Conservation (phyloP, 2,113 vertebrate species). For the Chaetura pelagica region DNA sequence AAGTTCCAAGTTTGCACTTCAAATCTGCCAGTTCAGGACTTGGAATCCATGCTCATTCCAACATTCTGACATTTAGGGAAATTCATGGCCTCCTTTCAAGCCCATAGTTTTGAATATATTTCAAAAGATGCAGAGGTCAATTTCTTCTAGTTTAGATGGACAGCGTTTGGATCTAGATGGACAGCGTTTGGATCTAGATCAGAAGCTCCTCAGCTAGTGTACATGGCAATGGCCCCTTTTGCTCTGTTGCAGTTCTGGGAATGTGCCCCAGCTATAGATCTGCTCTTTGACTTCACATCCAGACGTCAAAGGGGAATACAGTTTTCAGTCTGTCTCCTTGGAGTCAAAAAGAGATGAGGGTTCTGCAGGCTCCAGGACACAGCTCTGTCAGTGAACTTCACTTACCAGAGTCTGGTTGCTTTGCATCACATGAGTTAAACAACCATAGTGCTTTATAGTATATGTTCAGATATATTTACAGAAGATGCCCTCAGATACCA, state of each 20-base stretch:
- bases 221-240: not conserved
- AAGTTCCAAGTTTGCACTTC: not conserved
- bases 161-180: not conserved
- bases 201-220: not conserved
- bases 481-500: not conserved
- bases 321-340: not conserved
- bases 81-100: not conserved
- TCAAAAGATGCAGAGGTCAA: not conserved
- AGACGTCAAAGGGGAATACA: not conserved
- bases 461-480: not conserved
- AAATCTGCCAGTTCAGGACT: not conserved
- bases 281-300: not conserved
- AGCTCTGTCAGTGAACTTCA: not conserved
- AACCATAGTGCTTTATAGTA: not conserved
- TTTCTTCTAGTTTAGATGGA: not conserved
- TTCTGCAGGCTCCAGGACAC: not conserved
- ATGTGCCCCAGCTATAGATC: not conserved
- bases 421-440: not conserved
- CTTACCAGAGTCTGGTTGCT: not conserved
- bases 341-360: not conserved
- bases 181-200: not conserved
- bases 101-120: not conserved
- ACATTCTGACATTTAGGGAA: not conserved
- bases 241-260: not conserved
- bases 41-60: not conserved